Base-by-base conservation (phyloP, 2,113 vertebrate species). In the Syngnathus floridae region DNA sequence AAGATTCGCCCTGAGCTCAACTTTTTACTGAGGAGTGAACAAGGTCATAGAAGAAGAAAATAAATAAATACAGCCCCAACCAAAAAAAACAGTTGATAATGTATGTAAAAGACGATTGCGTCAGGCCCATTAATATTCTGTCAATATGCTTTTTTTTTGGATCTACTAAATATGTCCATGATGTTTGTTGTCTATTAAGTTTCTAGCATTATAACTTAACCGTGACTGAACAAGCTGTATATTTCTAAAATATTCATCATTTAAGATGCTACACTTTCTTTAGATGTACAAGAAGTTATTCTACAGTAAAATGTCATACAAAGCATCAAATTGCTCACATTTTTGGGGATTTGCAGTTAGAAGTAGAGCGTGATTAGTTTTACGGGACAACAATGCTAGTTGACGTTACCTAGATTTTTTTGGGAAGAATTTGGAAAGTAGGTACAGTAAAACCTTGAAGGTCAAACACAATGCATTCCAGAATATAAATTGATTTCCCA, bases 31-130 rank as follows among this genome's bases (percentile, higher is more conserved):
- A 57, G 49, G n/a, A 70, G 45, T 21, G 67, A 71, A 52, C 49
- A 43, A 38, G 48, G 51, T 65, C 64, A 73, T 65, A 60, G 71
- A 55, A 11, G 7, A 63, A 63, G 64, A 7, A 65, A 67, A 73
- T 64, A 1, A 62, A 69, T 64, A 59, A 56, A 35, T 36, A 62
- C 19, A 13, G n/a, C 37, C 14, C 1, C n/a, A 14, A 61, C 58
- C 58, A 61, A 61, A 61, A 64, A 51, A 26, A 65, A 61, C 46
- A 70, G 26, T 5, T 62, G 19, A 72, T n/a, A 14, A n/a, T 40
- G 62, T n/a, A 55, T 21, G 38, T 49, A 43, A 37, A 31, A 66
- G 49, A 26, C 52, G 31, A 14, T 62, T 62, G 26, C 3, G 40
- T 64, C 43, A 17, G 31, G 49, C 19, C 35, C 40, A 59, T 48